Evolutionary conservation across 2,113 vertebrate genomes (phyloP).

Genomic region (Equus quagga): DNA sequence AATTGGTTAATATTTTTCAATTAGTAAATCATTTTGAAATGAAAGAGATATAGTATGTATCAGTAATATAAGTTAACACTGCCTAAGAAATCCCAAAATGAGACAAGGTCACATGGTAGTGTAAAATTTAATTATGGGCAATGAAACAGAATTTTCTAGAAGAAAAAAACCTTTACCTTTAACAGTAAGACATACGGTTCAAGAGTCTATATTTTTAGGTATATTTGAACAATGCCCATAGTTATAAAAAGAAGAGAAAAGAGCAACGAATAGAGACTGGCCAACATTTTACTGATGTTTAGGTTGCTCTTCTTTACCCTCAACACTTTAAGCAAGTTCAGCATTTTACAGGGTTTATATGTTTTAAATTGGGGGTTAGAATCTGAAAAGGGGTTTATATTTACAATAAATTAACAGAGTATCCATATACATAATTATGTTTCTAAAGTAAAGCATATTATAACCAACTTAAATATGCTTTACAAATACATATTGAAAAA

Average conservation of each 20-base stretch:
- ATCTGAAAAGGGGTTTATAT: neutral
- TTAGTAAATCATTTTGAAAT: neutral
- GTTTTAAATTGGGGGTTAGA: neutral
- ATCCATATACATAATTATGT: neutral
- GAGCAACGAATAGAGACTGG: neutral
- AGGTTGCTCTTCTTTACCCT: neutral
- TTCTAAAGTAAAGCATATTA: neutral
- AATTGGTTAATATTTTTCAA: slow-evolving; percentile 28
- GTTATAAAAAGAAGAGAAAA: neutral
- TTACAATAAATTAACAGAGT: neutral
- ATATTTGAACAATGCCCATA: neutral
- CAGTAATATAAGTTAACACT: neutral
- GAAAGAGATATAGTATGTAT: neutral
- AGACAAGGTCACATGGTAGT: neutral
- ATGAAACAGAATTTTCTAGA: neutral
- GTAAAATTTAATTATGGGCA: neutral
- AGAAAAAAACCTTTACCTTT: neutral
- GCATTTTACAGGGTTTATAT: neutral
- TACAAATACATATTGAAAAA: neutral
- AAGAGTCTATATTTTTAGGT: neutral
- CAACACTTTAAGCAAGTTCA: neutral
- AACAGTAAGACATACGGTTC: neutral
- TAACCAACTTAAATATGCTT: neutral
- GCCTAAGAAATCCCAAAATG: neutral
- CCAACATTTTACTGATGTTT: neutral